Base-by-base conservation (phyloP, 2,797 vertebrate species). In the Epinephelus malabaricus region DNA sequence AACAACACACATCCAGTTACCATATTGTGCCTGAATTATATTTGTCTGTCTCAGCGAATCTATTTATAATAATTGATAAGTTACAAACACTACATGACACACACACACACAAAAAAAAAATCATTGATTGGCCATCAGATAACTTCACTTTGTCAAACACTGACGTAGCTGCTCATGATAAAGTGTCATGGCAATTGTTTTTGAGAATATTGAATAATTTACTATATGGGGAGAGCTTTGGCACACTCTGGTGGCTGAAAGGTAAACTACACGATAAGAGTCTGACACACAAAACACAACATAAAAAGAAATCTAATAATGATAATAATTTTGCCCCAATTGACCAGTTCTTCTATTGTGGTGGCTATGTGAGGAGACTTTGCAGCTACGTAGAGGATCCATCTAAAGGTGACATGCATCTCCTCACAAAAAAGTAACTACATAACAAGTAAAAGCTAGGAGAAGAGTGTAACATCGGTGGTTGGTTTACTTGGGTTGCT, bases 171-270 rank as follows among this genome's bases (percentile, higher is more conserved):
- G 51, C 18, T 47, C 40, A 46, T 43, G 18, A 13, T 17, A 2
- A 4, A 25, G 18, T 46, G 21, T 65, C 17, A 51, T 19, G 56
- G 45, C 11, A 50, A 21, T 21, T 19, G 45, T 19, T 69, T 63
- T n/a, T 23, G 2, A 34, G 47, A 65, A 46, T 49, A 58, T 5
- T 38, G 19, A 53, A 2, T 40, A 15, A 58, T 43, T 23, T 55
- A 25, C 7, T 19, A 13, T 12, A n/a, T 46, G 4, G 34, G 25
- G 38, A 62, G 4, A 38, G n/a, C 21, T 46, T 66, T 76, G 56
- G 69, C 30, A 13, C 58, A 12, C 45, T 69, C 82, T 84, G 12
- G 40, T 53, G 81, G 75, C 2, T 0, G 10, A 54, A 27, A 38
- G 1, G 7, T 46, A 23, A 71, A 58, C 51, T 73, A 54, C 56